Base-by-base conservation (phyloP, 2,113 vertebrate species). In the Chelonoidis abingdonii region DNA sequence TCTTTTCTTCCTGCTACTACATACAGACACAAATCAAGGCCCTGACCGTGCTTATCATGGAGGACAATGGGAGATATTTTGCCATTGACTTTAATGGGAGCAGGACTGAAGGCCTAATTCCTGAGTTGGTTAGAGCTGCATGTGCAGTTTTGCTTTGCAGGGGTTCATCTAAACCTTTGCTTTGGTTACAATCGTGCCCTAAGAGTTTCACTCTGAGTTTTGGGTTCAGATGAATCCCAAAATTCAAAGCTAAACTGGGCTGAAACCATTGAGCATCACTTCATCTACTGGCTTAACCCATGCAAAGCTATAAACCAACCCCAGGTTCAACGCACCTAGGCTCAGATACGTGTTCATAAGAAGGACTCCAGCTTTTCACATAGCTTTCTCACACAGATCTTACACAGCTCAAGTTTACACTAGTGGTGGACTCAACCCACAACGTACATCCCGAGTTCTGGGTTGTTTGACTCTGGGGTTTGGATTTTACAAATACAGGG, bases 1-100 rank as follows among this genome's bases (percentile, higher is more conserved):
- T 84, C 84, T 95, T 96, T 97, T 94, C 88, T 94, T 96, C 89
- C 90, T 92, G 88, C 93, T 96, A 96, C 89, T 97, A 96, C 96
- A 82, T 92, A 97, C 89, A 97, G 93, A 89, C 91, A 97, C 65
- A 92, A 94, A 90, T 91, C 86, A 94, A 97, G 91, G 93, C 75
- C 91, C 89, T 56, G 91, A 84, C 86, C 88, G 94, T 97, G 92
- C 89, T 97, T 88, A 76, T 59, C 80, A 29, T 50, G 87, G 83
- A 88, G 59, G 87, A 95, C 94, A 97, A 95, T 98, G 96, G 96
- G 93, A 96, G 91, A 76, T 47, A 89, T 57, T 94, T 95, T 91
- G 93, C 96, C 95, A 89, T 97, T 95, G 94, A 94, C 94, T 96
- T 95, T 92, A 94, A 59, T 95, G 88, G 76, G 84, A 95, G 85